Evolutionary conservation across 2,888 invertebrate species (phyloP), one percentile per base, ranked within the genome.

Genomic region (Standfussiana lucernea): DNA sequence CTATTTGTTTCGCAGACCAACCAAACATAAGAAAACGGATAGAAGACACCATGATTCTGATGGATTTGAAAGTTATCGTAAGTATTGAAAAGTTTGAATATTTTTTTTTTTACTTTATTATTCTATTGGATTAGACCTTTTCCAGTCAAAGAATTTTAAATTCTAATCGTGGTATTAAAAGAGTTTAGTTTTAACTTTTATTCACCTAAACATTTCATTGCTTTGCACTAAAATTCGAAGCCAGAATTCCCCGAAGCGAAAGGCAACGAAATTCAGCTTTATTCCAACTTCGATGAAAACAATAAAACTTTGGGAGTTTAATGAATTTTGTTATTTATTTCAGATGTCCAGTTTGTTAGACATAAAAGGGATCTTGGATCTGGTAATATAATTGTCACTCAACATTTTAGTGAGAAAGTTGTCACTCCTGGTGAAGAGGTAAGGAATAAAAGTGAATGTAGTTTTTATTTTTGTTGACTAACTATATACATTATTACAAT

Each of bases 401-500:
- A 95, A 65, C 95, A 96, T 84, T 96, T 96, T 72, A 94, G 89
- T 72, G 94, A 95, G 83, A 97, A 97, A 86, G 95, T 97, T 6
- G 89, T 97, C 40, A 95, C 96, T 13, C 97, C 97, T 0, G 97
- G 97, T 13, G 97, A 97, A 86, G 97, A 97, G 82, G 96, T 96
- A 89, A 94, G 96, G 92, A 37, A 21, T 37, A 35, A 45, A n/a
- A n/a, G n/a, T n/a, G n/a, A n/a, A n/a, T n/a, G n/a, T n/a, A n/a
- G n/a, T n/a, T n/a, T n/a, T n/a, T n/a, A n/a, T n/a, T n/a, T n/a
- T n/a, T n/a, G n/a, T n/a, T n/a, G n/a, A n/a, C n/a, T n/a, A n/a
- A n/a, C n/a, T n/a, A n/a, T n/a, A n/a, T n/a, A n/a, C n/a, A n/a
- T n/a, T n/a, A n/a, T n/a, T n/a, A n/a, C n/a, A n/a, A n/a, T n/a